phyloP scores from a whole-genome alignment of 2,797 vertebrate genomes.

The Pseudotriccus pelzelni region DNA sequence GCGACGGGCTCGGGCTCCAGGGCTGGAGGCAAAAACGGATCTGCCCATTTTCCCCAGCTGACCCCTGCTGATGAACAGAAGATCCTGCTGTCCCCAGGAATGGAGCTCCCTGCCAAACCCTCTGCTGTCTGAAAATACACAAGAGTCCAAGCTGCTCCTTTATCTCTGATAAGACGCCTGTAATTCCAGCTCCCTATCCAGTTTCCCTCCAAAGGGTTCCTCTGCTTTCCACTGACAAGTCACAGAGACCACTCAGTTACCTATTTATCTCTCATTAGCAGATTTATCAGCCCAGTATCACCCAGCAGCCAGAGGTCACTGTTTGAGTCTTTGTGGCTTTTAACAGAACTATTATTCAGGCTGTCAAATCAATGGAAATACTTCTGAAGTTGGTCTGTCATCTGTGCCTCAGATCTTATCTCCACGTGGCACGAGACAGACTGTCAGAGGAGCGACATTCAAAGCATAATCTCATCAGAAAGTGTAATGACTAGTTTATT shows the following conservation, averaged over 20 bases:
- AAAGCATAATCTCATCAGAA: conserved; percentile 23
- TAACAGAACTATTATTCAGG: conserved; percentile 19
- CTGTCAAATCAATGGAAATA: conserved; percentile 30
- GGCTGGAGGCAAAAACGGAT: background rate
- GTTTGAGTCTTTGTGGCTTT: background rate
- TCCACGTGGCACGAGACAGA: background rate
- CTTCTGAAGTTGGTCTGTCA: conserved; percentile 44
- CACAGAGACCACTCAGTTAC: background rate
- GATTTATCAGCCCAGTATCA: background rate
- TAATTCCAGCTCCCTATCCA: conserved; percentile 48
- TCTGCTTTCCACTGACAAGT: background rate
- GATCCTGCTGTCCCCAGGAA: background rate
- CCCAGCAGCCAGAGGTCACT: conserved; percentile 23
- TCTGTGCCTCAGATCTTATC: conserved; percentile 32
- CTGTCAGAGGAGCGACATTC: conserved; percentile 46
- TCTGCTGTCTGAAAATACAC: background rate
- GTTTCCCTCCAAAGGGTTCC: background rate
- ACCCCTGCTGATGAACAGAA: background rate
- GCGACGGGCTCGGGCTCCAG: background rate
- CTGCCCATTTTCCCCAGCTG: background rate
- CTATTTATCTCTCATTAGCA: conserved; percentile 30
- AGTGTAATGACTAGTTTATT: conserved; percentile 37
- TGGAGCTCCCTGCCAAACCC: conserved; percentile 3
- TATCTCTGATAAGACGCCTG: background rate
- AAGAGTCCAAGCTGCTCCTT: background rate